Percentiles rank a stretch among this genome's conserved stretches.
Evolutionary conservation across 37 sponge, comb jelly and placozoan species (phyloP).

Genomic region (Cladorhizidae sp.): DNA sequence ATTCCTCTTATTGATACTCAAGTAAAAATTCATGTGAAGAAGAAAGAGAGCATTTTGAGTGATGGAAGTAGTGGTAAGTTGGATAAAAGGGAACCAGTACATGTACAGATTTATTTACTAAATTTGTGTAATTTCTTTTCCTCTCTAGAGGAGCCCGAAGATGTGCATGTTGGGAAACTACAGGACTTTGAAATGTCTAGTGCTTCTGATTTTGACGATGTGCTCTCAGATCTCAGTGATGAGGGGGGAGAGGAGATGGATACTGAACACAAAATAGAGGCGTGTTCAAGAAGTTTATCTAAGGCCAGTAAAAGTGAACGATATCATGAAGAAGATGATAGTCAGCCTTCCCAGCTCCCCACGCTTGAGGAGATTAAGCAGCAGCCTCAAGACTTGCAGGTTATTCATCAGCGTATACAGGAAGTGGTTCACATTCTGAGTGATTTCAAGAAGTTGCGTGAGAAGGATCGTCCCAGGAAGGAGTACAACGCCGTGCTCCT

Average conservation of each 20-base stretch:
- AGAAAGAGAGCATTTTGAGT: slow-evolving; percentile 26
- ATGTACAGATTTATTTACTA: not conserved
- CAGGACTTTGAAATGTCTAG: not conserved
- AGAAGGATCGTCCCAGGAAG: slow-evolving; percentile 64
- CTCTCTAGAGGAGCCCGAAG: not conserved
- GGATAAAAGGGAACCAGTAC: not conserved
- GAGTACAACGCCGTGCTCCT: slow-evolving; percentile 77
- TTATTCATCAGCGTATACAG: slow-evolving; percentile 57
- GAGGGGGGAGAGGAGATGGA: slow-evolving; percentile 12
- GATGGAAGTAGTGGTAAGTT: slow-evolving; percentile 26
- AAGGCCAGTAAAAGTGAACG: not conserved
- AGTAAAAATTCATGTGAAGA: not conserved
- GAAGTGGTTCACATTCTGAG: slow-evolving; percentile 79
- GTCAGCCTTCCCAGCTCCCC: slow-evolving; percentile 70
- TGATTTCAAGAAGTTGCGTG: slow-evolving; percentile 82
- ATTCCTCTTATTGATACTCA: not conserved
- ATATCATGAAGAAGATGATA: not conserved
- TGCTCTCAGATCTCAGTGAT: slow-evolving; percentile 14
- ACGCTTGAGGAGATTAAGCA: slow-evolving; percentile 59
- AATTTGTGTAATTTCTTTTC: not conserved
- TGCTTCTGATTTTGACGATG: slow-evolving; percentile 3
- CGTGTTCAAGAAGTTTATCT: not conserved
- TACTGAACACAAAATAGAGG: not conserved
- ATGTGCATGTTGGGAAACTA: slow-evolving; percentile 7
- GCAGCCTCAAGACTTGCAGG: slow-evolving; percentile 45